phyloP scores from a whole-genome alignment of 2,888 invertebrate species.

The Leucophenga montana region DNA sequence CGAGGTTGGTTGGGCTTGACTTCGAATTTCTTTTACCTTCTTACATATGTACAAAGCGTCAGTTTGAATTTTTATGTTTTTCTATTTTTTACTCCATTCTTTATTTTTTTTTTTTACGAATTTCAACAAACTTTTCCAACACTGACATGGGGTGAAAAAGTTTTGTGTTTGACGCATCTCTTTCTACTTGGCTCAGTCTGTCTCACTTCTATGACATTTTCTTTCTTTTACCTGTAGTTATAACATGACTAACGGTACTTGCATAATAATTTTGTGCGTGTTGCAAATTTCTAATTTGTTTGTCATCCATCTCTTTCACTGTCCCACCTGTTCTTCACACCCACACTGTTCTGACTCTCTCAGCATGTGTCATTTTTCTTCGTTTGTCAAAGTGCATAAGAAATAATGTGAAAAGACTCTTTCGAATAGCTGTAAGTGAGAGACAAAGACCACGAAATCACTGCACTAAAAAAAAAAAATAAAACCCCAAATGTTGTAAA shows the following conservation, averaged over 20 bases:
- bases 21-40: no score
- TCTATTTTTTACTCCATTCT: no score
- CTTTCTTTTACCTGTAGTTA: constrained; percentile 1
- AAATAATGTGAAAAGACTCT: no score
- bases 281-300: constrained; percentile 31
- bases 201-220: neutral
- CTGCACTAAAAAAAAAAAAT: constrained; percentile 4
- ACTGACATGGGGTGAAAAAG: neutral
- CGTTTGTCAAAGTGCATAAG: neutral
- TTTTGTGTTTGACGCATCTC: neutral
- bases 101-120: constrained; percentile 1
- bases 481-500: neutral
- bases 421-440: neutral
- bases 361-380: constrained; percentile 18
- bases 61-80: no score
- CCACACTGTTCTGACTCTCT: neutral
- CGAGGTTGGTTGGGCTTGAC: no score
- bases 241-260: constrained; percentile 9
- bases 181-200: neutral
- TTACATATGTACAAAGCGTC: no score
- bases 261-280: constrained; percentile 29
- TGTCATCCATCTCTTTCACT: neutral
- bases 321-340: neutral
- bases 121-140: constrained; percentile 19
- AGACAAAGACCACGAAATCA: neutral